Base-by-base conservation (phyloP, 2,888 invertebrate genomes). In the Homarus gammarus region DNA sequence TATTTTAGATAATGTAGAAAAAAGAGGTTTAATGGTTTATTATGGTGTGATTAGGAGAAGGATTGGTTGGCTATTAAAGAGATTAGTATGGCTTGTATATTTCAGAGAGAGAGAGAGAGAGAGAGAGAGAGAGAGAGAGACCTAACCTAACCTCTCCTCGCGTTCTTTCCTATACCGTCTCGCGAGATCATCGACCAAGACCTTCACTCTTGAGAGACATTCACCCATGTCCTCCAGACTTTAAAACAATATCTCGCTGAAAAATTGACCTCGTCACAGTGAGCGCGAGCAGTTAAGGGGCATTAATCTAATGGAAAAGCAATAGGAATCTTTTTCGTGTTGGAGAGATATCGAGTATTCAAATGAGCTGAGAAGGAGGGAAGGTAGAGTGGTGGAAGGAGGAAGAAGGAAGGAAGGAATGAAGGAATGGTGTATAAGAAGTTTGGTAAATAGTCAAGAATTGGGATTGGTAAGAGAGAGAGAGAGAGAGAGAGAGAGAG, bases 221-320 rank as follows among this genome's bases (percentile, higher is more conserved):
- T 10, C 44, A 5, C 44, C 10, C 10, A 56, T 18, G 15, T 18
- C 56, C 15, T 56, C 15, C 12, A 18, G 18, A 18, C 2, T 56
- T 56, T 18, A 56, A 18, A 56, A 56, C 56, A 56, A 8, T 56
- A 18, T 56, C 15, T 56, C 2, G 56, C 15, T 56, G 56, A 56
- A 56, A 56, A 56, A 56, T 56, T 56, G 56, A 56, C 56, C 56
- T 56, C 56, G 56, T 56, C 56, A 56, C 12, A 2, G 56, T 8
- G 56, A 56, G 18, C 18, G 56, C 12, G 2, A 18, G 56, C 18
- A 8, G 56, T 56, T 56, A 56, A 56, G 56, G 56, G 2, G 56
- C 56, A 56, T 56, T 18, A 56, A 56, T 15, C 56, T 56, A 56
- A 56, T 56, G 56, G 56, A 56, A 56, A 56, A 56, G 56, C 56